These are phyloP conservation scores for Athalia circularis DNA, from an alignment of 2,888 invertebrate species.

Conservation along the genomic window DNA sequence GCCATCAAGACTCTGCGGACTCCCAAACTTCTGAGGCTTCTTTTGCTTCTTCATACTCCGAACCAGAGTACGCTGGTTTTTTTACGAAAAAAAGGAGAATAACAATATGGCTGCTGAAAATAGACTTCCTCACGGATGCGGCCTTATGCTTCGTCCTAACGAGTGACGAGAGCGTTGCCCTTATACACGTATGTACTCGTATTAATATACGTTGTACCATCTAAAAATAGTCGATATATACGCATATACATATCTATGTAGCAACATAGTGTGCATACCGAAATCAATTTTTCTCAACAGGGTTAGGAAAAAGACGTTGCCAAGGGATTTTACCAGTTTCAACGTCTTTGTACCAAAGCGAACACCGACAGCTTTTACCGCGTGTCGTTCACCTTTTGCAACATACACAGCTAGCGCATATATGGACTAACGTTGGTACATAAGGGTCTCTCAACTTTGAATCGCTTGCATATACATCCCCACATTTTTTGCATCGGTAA, in stretches of 20 bases:
- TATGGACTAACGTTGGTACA: neutral
- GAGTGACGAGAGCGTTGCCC: too few relatives aligned
- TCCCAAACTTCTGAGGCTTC: neutral
- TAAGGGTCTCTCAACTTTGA: slow-evolving; percentile 34
- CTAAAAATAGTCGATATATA: neutral
- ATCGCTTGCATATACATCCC: slow-evolving; percentile 4
- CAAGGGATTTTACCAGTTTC: neutral
- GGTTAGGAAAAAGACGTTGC: neutral
- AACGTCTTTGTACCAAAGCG: too few relatives aligned
- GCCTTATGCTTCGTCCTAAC: too few relatives aligned
- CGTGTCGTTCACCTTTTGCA: slow-evolving; percentile 34
- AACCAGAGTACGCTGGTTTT: too few relatives aligned
- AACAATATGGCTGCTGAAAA: slow-evolving; percentile 18
- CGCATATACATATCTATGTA: too few relatives aligned
- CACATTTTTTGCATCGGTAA: neutral
- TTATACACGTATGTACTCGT: too few relatives aligned
- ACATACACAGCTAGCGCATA: neutral
- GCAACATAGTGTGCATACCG: neutral
- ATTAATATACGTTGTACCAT: neutral
- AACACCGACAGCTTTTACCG: neutral
- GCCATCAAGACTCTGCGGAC: neutral
- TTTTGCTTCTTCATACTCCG: neutral
- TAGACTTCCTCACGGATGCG: slow-evolving; percentile 7
- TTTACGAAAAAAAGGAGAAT: neutral
- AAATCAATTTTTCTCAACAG: slow-evolving; percentile 14